Base-by-base conservation (phyloP, 2,888 invertebrate genomes). In the Perithous albicinctus region DNA sequence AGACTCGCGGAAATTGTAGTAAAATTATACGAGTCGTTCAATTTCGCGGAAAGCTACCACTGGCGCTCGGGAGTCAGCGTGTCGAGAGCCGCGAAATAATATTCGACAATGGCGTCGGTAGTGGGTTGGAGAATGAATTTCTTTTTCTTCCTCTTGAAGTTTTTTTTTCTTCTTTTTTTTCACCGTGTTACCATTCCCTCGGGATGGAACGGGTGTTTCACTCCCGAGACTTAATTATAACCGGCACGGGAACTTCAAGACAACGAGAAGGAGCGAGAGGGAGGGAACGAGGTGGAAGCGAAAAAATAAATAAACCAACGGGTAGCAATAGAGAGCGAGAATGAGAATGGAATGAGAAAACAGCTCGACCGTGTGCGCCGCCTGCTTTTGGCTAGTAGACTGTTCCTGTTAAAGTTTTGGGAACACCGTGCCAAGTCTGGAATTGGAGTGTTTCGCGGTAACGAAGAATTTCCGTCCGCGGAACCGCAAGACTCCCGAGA, bases 381-480 rank as follows among this genome's bases (percentile, higher is more conserved):
- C n/a, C n/a, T 23, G 63, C 67, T 78, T 77, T 73, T 77, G 73
- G 73, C 54, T 67, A 63, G 48, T 29, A 66, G 59, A 64, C 38
- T 41, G 70, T 78, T 78, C 59, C 51, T 26, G 51, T 75, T 67
- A 38, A 56, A 72, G 61, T 72, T 75, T 70, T 15, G 35, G 51
- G 29, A 67, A 59, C 38, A 29, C 61, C 41, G 72, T 78, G 82
- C 82, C 82, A 78, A 78, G 66, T 82, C 75, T 76, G 75, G 59
- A 70, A 74, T 78, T 69, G 66, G 56, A 82, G 56, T 54, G 70
- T 78, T 78, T 78, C 66, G 78, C 66, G 75, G 78, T 76, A 82
- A 76, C 66, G 78, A 78, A 72, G 70, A 72, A 75, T 76, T 70
- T 63, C 69, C 64, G 41, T 66, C 35, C 43, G 29, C 51, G 43